Conservation (phyloP, 2,113 vertebrate species). For the Piprites chloris region DNA sequence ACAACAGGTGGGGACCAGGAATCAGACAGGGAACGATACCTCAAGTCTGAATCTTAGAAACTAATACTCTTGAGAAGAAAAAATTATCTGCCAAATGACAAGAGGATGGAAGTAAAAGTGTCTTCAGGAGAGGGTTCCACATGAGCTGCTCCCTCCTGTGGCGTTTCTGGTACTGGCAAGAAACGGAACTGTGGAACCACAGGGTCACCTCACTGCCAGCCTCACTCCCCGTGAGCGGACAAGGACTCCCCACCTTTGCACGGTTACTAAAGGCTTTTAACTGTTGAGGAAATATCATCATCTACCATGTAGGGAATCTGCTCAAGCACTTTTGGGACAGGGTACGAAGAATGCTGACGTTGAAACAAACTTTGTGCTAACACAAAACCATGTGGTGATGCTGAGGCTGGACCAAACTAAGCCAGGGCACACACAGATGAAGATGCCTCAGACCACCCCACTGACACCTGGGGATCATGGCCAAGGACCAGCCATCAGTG, state of each 20-base stretch:
- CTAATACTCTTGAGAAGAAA: background rate
- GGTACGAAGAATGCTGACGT: background rate
- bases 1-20: background rate
- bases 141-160: slow-evolving; percentile 24
- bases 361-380: background rate
- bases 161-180: background rate
- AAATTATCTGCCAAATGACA: background rate
- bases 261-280: background rate
- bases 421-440: accelerated
- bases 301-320: background rate
- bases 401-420: background rate
- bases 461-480: accelerated
- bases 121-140: background rate
- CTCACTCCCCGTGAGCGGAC: accelerated
- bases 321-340: background rate
- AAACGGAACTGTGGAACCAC: accelerated
- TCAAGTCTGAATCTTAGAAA: background rate
- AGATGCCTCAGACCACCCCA: background rate
- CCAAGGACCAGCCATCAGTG: background rate
- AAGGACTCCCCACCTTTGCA: accelerated
- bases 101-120: background rate
- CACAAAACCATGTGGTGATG: accelerated
- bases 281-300: background rate
- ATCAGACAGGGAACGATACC: background rate
- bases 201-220: background rate